Evolutionary conservation across 2,113 vertebrate genomes (phyloP), one percentile per base, ranked within the genome.

Genomic region (Coryphaenoides rupestris): DNA sequence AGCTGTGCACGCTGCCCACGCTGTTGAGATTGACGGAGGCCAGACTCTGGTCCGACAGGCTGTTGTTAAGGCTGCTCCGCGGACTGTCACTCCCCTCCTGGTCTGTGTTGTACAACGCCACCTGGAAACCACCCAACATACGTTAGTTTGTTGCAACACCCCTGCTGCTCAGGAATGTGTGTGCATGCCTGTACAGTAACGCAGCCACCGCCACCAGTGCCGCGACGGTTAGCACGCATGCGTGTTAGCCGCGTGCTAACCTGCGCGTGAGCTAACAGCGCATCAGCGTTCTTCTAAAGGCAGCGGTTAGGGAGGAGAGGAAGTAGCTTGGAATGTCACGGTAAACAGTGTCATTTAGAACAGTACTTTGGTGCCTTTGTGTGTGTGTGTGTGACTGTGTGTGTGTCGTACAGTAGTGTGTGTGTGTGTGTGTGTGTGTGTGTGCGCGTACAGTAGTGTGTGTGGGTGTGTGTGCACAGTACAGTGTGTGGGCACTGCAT

Each of bases 41-140:
- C 86, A 95, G 90, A 85, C 94, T 95, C 91, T 95, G 93, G 86
- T 95, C 94, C 76, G 94, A 95, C 83, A 95, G 90, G 89, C 93
- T 95, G 90, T 95, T 95, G 92, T 95, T 95, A 94, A 95, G 93
- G 93, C 94, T 95, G 90, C 94, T 95, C 76, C 94, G 91, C 65
- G 94, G 94, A 78, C 94, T 95, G 84, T 95, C 94, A 70, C 94
- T 95, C 65, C 93, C 93, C 77, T 95, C 93, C 88, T 95, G 93
- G 83, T 94, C 93, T 68, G 93, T 89, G 88, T 94, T 95, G 84
- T 94, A 95, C 82, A 95, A 89, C 60, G 94, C 90, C 92, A 95
- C 93, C 94, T 94, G 85, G 68, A 90, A n/a, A 76, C 16, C 64
- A 71, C 53, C 65, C 46, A 40, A 21, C 64, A 66, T 24, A 58